Evolutionary conservation across 1,140 invertebrate genomes (phyloP), one percentile per base, ranked within the genome.

Genomic region (Drosophila hydei): DNA sequence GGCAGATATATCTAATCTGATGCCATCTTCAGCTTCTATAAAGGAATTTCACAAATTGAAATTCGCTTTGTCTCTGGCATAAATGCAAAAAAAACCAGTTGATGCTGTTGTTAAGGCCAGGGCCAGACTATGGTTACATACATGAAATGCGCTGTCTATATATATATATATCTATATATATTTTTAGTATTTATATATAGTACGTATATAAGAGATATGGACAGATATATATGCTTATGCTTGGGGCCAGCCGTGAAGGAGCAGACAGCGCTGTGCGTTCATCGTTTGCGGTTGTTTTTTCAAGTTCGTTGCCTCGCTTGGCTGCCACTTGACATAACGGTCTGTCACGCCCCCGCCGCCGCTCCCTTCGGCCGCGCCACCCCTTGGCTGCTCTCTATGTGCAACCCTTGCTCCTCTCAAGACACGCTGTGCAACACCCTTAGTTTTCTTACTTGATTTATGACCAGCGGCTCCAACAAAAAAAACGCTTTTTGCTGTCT

Each of bases 361-460:
- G 8, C 11, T 2, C 23, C 5, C 14, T 7, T 23, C 9, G 1
- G 6, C 16, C 16, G 4, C 6, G 27, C n/a, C 18, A n/a, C 12
- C 11, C 45, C 14, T 18, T 7, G 11, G 38, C 11, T 42, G 38
- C 58, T 50, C 0, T 27, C 45, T 48, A 30, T 73, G 64, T 68
- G 70, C 55, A 68, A 9, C 27, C 27, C 27, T 11, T 30, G 1
- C 27, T 30, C 30, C 30, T 33, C 30, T 2, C 11, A 33, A 33
- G 30, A 33, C 30, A 11, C 30, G 30, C 30, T 8, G 30, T 33
- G 30, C 30, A 33, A 33, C 30, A 33, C 30, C 30, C 30, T 33
- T 33, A 33, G 40, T 60, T 60, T 68, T 72, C 63, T 56, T 64
- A 68, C 63, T 72, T 72, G 70, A 72, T 72, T 72, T 72, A 72